A percentile compares a stretch with the other conserved stretches of the same genome.
Conservation (phyloP, 1,140 invertebrate genomes). For the Conus ventricosus region DNA sequence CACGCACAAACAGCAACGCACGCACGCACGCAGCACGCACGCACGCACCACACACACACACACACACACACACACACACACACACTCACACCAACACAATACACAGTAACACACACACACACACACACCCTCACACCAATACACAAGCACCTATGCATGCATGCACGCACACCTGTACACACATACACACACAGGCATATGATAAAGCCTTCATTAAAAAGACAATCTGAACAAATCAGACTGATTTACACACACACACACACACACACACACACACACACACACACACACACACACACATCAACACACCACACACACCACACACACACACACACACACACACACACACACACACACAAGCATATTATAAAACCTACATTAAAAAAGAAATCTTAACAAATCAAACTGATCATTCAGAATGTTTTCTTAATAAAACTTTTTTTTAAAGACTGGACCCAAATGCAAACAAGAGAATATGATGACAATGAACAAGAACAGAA, state of each 20-base stretch:
- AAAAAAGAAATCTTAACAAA: too few relatives aligned
- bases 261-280: constrained; percentile 5
- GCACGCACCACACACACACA: not conserved
- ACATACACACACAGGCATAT: not conserved
- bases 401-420: too few relatives aligned
- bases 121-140: not conserved
- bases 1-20: not conserved
- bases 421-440: not conserved
- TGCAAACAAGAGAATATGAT: too few relatives aligned
- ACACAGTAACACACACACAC: not conserved
- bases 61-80: not conserved
- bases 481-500: not conserved
- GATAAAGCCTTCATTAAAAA: not conserved
- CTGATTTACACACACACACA: constrained; percentile 3
- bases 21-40: not conserved
- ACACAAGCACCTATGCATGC: constrained; percentile 4
- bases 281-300: too few relatives aligned
- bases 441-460: too few relatives aligned
- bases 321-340: not conserved
- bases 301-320: not conserved
- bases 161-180: not conserved
- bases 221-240: too few relatives aligned
- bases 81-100: not conserved
- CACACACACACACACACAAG: constrained; percentile 4
- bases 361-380: not conserved